Base-by-base conservation (phyloP, 2,797 vertebrate species). In the Acridotheres tristis region DNA sequence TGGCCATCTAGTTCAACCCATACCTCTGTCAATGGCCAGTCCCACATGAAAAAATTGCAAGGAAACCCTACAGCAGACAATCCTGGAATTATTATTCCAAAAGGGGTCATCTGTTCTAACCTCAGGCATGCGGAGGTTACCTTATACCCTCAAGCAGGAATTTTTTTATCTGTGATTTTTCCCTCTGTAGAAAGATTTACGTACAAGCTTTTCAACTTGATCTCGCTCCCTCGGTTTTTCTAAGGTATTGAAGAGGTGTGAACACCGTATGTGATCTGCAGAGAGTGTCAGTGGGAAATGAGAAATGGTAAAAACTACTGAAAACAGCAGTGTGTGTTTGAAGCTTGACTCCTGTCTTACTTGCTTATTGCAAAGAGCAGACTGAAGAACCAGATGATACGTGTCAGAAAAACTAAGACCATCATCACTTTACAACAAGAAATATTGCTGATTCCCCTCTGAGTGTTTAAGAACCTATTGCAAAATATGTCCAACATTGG, bases 161-260 rank as follows among this genome's bases (percentile, higher is more conserved):
- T n/a, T 27, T 85, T 85, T 67, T 93, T 68, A 32, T 79, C 71
- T 87, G 63, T 81, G 72, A n/a, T 91, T 94, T 84, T 90, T 82
- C 20, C 47, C 12, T 59, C 43, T 76, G 77, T 17, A 73, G 58
- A 45, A 69, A 87, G 65, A 85, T 66, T 59, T 13, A 76, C 9
- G 11, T 53, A 26, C 18, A 47, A 63, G 69, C 29, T 85, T 94
- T 93, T 92, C 53, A 85, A 42, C 63, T 75, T 42, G 42, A 58
- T 83, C 68, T 89, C 15, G 8, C 40, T 89, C 66, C 27, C 38
- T 58, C 7, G 1, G 26, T 82, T 87, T 89, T 89, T 81, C 74
- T 42, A 27, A 83, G 82, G 88, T 94, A 81, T 36, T 72, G 73
- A 66, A 76, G 79, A 91, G 63, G 55, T 74, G 74, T 88, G 80